Percentiles rank a stretch among this genome's conserved stretches.
These are phyloP conservation scores for Heliothis peltigera DNA, from an alignment of 2,888 invertebrate genomes.

Conservation along the genomic window DNA sequence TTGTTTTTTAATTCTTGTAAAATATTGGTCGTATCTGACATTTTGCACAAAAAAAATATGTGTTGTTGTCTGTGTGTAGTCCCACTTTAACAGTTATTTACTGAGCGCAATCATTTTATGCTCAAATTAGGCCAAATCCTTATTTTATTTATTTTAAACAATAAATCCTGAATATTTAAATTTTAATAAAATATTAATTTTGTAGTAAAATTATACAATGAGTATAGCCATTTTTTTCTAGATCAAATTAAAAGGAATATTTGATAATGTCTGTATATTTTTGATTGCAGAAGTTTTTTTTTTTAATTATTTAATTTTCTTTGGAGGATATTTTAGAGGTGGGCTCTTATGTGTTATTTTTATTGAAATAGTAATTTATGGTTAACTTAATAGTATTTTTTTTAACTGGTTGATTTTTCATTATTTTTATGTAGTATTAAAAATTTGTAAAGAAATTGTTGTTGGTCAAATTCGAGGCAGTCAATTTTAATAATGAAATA, in stretches of 20 bases:
- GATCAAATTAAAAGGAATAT: conserved; percentile 45
- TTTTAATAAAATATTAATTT: conserved; percentile 32
- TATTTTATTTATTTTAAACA: conserved; percentile 64
- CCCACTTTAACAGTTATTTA: conserved; percentile 43
- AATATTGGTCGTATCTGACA: neutral
- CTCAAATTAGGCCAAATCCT: conserved; percentile 76
- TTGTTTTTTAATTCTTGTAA: neutral
- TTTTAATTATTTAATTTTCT: conserved; percentile 55
- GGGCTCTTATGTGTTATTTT: conserved; percentile 41
- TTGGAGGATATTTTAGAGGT: conserved; percentile 54
- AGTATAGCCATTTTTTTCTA: conserved; percentile 55
- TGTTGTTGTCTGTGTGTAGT: conserved; percentile 21
- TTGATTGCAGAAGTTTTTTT: conserved; percentile 77
- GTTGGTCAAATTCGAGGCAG: too few relatives aligned
- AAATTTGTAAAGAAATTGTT: neutral
- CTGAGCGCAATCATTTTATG: conserved; percentile 65
- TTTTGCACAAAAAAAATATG: conserved; percentile 15
- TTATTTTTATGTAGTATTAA: neutral
- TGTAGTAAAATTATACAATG: conserved; percentile 58
- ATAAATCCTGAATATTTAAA: conserved; percentile 38
- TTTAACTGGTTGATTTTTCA: too few relatives aligned
- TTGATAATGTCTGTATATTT: conserved; percentile 84
- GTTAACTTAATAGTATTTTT: too few relatives aligned
- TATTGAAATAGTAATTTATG: neutral
- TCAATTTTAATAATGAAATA: neutral